A percentile compares a stretch with the other conserved stretches of the same genome.
Evolutionary conservation across 2,888 invertebrate genomes (phyloP).

Genomic region (Lepidocyrtoides sp.): DNA sequence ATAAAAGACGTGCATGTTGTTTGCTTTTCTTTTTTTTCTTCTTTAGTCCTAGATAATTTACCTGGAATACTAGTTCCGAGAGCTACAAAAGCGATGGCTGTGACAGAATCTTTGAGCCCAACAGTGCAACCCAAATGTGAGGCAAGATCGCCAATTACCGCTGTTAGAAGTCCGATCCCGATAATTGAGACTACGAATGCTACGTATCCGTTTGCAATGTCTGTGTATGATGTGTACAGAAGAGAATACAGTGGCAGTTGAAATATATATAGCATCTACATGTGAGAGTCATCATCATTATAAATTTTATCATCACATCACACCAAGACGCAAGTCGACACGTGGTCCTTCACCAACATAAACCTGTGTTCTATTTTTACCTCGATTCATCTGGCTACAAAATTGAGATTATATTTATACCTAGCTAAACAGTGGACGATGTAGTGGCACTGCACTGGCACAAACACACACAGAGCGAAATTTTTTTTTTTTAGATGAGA

Average conservation of each 20-base stretch:
- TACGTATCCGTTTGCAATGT: slow-evolving; percentile 97
- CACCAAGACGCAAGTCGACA: too few relatives aligned
- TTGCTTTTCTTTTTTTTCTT: not conserved
- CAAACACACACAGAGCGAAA: not conserved
- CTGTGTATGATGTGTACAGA: slow-evolving; percentile 87
- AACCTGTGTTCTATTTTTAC: slow-evolving; percentile 59
- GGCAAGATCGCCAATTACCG: slow-evolving; percentile 98
- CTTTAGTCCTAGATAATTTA: slow-evolving; percentile 86
- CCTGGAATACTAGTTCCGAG: slow-evolving; percentile 99
- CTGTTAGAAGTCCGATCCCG: slow-evolving; percentile 97
- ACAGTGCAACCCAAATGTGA: slow-evolving; percentile 99
- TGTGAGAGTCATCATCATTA: not conserved
- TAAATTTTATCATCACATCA: slow-evolving; percentile 13
- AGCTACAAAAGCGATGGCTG: slow-evolving; percentile 99
- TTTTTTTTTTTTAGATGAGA: slow-evolving; percentile 3
- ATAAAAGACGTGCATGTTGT: not conserved
- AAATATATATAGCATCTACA: not conserved
- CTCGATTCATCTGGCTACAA: slow-evolving; percentile 38
- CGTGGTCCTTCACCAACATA: slow-evolving; percentile 46
- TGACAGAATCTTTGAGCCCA: slow-evolving; percentile 97
- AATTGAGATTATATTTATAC: not conserved
- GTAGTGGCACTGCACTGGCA: slow-evolving; percentile 13
- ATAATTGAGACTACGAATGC: slow-evolving; percentile 97
- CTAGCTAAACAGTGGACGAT: not conserved
- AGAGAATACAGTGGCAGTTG: not conserved